Evolutionary conservation across 2,888 invertebrate genomes (phyloP).

Genomic region (Deilephila porcellus): DNA sequence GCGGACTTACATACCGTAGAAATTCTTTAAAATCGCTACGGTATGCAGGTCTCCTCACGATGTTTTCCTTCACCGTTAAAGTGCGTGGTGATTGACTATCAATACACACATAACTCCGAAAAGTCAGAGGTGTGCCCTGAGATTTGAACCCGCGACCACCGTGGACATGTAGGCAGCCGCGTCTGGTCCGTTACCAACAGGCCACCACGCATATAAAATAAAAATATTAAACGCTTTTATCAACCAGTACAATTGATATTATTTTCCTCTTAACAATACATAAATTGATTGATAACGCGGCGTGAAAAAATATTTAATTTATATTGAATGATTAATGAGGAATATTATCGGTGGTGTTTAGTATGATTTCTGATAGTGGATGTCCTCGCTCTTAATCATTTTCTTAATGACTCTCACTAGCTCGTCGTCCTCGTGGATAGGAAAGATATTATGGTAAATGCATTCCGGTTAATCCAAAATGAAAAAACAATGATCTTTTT

Average conservation of each 20-base stretch:
- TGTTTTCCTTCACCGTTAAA: too few species aligned
- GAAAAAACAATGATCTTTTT: neutral
- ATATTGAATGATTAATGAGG: conserved; percentile 22
- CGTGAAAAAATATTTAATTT: neutral
- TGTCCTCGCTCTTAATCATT: conserved; percentile 27
- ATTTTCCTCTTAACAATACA: neutral
- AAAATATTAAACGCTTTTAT: neutral
- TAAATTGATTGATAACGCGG: neutral
- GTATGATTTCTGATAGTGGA: conserved; percentile 10
- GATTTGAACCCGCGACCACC: too few species aligned
- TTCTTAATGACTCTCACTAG: conserved; percentile 20
- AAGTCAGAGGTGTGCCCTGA: too few species aligned
- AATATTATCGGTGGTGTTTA: conserved; percentile 19
- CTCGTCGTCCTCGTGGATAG: conserved; percentile 29
- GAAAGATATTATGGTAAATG: neutral
- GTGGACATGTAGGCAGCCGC: too few species aligned
- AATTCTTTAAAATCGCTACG: too few species aligned
- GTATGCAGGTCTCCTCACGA: too few species aligned
- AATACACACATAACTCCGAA: too few species aligned
- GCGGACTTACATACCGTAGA: too few species aligned
- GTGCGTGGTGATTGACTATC: too few species aligned
- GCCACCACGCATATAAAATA: too few species aligned
- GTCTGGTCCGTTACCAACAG: too few species aligned
- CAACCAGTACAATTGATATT: neutral
- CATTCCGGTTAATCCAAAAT: neutral